A percentile compares a stretch with the other conserved stretches of the same genome.
Conservation (phyloP, 1,140 invertebrate genomes). For the Formica exsecta region DNA sequence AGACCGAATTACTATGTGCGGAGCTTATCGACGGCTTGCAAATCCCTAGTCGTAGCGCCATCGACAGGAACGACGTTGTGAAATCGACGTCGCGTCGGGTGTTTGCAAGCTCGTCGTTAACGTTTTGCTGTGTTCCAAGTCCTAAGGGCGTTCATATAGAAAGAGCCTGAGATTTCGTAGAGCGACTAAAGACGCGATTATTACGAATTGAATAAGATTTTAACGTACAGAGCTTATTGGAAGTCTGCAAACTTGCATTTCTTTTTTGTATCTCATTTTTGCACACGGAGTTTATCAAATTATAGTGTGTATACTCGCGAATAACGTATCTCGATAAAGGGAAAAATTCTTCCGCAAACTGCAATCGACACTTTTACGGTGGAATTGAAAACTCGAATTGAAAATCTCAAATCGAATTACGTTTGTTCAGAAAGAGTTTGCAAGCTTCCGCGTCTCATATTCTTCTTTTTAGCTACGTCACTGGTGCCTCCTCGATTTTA, state of each 20-base stretch:
- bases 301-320: constrained; percentile 10
- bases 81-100: not conserved
- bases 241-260: constrained; percentile 69
- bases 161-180: constrained; percentile 47
- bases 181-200: constrained; percentile 15
- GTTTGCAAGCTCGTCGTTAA: constrained; percentile 49
- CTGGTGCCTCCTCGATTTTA: constrained; percentile 57
- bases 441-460: constrained; percentile 41
- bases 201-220: constrained; percentile 47
- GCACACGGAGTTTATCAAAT: constrained; percentile 25
- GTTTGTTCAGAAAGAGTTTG: constrained; percentile 46
- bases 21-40: constrained; percentile 49
- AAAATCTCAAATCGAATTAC: constrained; percentile 4
- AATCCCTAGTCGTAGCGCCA: constrained; percentile 13
- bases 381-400: not conserved
- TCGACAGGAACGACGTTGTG: not conserved
- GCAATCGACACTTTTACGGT: constrained; percentile 23
- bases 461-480: constrained; percentile 40
- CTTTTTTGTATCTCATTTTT: constrained; percentile 39
- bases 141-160: constrained; percentile 28
- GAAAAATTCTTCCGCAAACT: not conserved
- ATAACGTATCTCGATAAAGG: not conserved
- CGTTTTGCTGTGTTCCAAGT: constrained; percentile 51
- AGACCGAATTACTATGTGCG: constrained; percentile 47
- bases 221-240: constrained; percentile 72